Evolutionary conservation across 1,140 invertebrate species (phyloP).

Genomic region (Pogonognathellus flavescens): DNA sequence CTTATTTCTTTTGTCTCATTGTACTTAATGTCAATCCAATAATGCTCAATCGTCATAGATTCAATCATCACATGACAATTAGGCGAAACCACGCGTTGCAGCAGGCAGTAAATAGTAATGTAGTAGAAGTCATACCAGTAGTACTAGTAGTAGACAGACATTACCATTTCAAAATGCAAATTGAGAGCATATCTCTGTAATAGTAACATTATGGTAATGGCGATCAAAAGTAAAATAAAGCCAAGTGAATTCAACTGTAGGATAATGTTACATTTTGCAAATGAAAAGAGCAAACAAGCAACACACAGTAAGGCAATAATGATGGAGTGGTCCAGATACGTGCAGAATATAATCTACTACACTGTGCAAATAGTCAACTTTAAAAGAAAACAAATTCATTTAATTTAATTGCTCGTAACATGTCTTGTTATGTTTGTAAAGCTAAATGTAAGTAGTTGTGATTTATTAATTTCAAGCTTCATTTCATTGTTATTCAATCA

Average conservation of each 20-base stretch:
- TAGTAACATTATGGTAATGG: too few relatives aligned
- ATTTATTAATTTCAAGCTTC: slow-evolving; percentile 41
- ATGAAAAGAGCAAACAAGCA: not conserved
- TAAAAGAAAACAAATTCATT: slow-evolving; percentile 48
- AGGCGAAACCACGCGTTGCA: slow-evolving; percentile 6
- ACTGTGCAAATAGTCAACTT: not conserved
- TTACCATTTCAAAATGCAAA: slow-evolving; percentile 27
- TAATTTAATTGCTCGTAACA: slow-evolving; percentile 50
- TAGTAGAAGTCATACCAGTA: too few relatives aligned
- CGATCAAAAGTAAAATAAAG: not conserved
- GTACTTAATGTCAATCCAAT: slow-evolving; percentile 13
- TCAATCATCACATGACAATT: slow-evolving; percentile 32
- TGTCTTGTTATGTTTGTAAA: slow-evolving; percentile 46
- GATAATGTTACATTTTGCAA: not conserved
- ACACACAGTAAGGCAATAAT: not conserved
- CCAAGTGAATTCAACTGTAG: not conserved
- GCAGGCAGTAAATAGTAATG: too few relatives aligned
- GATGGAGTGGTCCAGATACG: not conserved
- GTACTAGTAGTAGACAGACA: not conserved
- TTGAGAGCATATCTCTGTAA: not conserved
- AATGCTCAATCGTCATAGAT: not conserved
- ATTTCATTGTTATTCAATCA: slow-evolving; percentile 50
- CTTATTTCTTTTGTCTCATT: slow-evolving; percentile 11
- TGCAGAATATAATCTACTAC: not conserved
- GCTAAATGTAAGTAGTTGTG: slow-evolving; percentile 25